Conservation (phyloP, 2,797 vertebrate genomes). For the Aplochiton taeniatus region DNA sequence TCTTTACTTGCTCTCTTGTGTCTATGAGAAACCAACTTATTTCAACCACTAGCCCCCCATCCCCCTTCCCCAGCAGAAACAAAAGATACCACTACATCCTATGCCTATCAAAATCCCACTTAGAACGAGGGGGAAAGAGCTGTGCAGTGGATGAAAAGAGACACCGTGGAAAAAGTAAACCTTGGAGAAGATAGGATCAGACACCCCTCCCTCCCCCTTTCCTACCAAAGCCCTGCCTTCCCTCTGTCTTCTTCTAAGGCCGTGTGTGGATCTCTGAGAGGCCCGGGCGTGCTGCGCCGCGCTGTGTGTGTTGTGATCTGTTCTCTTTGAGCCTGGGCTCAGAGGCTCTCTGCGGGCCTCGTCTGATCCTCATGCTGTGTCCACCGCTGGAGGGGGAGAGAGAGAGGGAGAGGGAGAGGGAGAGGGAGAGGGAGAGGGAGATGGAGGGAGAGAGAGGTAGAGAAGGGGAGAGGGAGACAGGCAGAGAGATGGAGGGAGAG, state of each 20-base stretch:
- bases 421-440: no score
- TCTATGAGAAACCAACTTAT: no score
- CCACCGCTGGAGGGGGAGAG: background rate
- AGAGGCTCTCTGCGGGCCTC: conserved; percentile 55
- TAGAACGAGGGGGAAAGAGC: no score
- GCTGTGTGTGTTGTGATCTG: conserved; percentile 42
- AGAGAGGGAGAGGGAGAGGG: background rate
- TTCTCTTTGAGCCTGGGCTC: conserved; percentile 48
- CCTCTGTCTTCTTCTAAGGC: conserved; percentile 45
- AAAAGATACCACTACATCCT: conserved; percentile 8
- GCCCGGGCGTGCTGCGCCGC: conserved; percentile 33
- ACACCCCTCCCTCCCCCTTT: conserved; percentile 59
- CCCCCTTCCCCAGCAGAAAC: no score
- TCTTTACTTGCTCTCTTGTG: no score
- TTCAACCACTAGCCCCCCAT: no score
- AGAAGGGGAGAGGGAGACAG: no score
- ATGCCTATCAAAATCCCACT: conserved; percentile 47
- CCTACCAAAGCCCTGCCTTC: conserved; percentile 51
- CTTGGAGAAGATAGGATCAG: conserved; percentile 51
- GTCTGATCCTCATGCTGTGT: conserved; percentile 12
- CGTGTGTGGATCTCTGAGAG: conserved; percentile 45
- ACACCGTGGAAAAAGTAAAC: conserved; percentile 54
- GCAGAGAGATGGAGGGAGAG: no score
- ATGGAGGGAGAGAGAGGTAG: no score
- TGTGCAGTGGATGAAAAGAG: conserved; percentile 52